These are phyloP conservation scores for Charaxes varanes DNA, from an alignment of 1,140 invertebrate species.

Conservation along the genomic window DNA sequence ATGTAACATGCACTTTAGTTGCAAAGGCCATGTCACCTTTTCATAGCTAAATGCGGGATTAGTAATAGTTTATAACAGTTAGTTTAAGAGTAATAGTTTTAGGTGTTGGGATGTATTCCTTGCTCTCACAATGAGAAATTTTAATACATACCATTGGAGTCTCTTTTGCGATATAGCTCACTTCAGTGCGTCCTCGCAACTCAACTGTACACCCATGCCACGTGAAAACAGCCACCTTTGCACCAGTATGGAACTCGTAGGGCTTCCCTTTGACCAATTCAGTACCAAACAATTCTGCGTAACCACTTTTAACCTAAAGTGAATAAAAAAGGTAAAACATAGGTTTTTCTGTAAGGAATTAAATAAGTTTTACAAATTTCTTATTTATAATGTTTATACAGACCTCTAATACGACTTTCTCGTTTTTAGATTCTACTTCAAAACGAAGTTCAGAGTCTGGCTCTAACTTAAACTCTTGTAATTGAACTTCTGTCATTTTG, in stretches of 20 bases:
- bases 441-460: conserved; percentile 92
- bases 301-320: conserved; percentile 87
- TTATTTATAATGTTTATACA: conserved; percentile 18
- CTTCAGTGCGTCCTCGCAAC: conserved; percentile 90
- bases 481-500: conserved; percentile 66
- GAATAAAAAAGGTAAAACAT: too few relatives aligned
- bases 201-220: conserved; percentile 95
- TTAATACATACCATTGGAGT: conserved; percentile 88
- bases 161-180: conserved; percentile 95
- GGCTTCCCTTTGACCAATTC: conserved; percentile 95
- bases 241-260: conserved; percentile 92
- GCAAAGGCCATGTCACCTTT: too few relatives aligned
- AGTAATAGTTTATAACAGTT: too few relatives aligned
- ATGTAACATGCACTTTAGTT: too few relatives aligned
- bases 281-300: conserved; percentile 97
- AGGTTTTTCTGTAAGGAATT: conserved; percentile 7
- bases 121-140: too few relatives aligned
- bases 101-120: too few relatives aligned
- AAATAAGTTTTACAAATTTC: conserved; percentile 47
- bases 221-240: conserved; percentile 97
- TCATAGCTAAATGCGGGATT: too few relatives aligned
- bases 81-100: too few relatives aligned
- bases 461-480: conserved; percentile 91
- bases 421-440: conserved; percentile 92
- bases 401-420: conserved; percentile 89